Evolutionary conservation across 2,888 invertebrate species (phyloP).

Genomic region (Argyresthia albistria): DNA sequence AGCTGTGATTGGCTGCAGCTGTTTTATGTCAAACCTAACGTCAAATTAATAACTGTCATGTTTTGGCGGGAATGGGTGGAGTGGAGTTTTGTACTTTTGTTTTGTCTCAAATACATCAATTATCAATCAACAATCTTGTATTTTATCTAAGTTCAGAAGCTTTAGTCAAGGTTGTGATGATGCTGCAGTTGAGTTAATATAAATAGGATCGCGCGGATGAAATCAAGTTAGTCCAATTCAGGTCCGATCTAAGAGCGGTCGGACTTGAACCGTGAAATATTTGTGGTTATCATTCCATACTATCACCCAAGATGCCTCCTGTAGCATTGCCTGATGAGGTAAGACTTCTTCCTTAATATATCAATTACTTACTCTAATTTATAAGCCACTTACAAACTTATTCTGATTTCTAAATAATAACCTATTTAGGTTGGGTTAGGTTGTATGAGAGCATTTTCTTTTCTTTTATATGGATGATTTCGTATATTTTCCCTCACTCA

Average conservation of each 20-base stretch:
- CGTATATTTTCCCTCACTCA: too few relatives aligned
- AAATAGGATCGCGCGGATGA: slow-evolving; percentile 37
- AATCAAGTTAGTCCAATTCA: slow-evolving; percentile 45
- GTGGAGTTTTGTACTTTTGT: neutral
- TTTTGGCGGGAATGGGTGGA: neutral
- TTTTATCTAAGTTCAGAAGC: slow-evolving; percentile 14
- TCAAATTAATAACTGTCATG: too few relatives aligned
- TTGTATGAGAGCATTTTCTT: too few relatives aligned
- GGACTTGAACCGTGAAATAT: slow-evolving; percentile 9
- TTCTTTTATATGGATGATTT: too few relatives aligned
- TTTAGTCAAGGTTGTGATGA: slow-evolving; percentile 37
- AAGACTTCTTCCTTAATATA: slow-evolving; percentile 8
- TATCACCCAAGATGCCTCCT: slow-evolving; percentile 44
- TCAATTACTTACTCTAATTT: neutral
- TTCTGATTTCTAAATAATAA: too few relatives aligned
- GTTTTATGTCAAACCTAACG: too few relatives aligned
- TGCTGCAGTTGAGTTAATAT: slow-evolving; percentile 23
- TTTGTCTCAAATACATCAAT: too few relatives aligned
- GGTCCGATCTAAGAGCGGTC: slow-evolving; percentile 24
- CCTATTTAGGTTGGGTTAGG: too few relatives aligned
- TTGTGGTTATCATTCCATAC: slow-evolving; percentile 4
- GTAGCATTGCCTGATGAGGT: slow-evolving; percentile 59
- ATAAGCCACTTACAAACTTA: neutral
- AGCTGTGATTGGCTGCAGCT: too few relatives aligned
- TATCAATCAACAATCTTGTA: too few relatives aligned